phyloP scores from a whole-genome alignment of 2,113 vertebrate species.

The Orthonyx spaldingii region DNA sequence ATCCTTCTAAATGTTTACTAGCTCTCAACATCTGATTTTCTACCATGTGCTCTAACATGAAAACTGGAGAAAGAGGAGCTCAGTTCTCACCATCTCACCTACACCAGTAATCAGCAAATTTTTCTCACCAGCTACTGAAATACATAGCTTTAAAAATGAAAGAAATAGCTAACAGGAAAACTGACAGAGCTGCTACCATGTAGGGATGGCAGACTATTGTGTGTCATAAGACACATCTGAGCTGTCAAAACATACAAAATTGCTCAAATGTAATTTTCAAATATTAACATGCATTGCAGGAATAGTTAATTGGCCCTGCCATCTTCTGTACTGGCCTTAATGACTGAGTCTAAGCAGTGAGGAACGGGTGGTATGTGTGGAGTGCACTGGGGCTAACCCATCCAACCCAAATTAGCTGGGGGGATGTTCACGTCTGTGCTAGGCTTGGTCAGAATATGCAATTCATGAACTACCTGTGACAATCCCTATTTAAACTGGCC shows the following conservation, averaged over 20 bases:
- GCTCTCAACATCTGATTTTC: not conserved
- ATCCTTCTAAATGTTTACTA: not conserved
- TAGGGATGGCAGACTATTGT: not conserved
- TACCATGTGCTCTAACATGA: not conserved
- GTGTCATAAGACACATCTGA: not conserved
- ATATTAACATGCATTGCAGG: not conserved
- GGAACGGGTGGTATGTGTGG: not conserved
- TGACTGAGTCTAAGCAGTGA: not conserved
- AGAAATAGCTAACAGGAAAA: not conserved
- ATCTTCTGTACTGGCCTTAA: not conserved
- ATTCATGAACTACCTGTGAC: not conserved
- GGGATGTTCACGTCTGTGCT: not conserved
- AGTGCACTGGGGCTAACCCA: not conserved
- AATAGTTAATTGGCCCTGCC: not conserved
- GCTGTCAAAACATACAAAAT: not conserved
- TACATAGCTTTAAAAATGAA: not conserved
- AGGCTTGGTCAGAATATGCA: not conserved
- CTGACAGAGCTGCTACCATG: not conserved
- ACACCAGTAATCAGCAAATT: not conserved
- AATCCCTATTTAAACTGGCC: not conserved
- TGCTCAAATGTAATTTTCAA: not conserved
- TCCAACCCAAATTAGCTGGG: not conserved
- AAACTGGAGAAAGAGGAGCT: not conserved
- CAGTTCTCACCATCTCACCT: not conserved
- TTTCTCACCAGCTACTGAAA: not conserved